Evolutionary conservation across 2,888 invertebrate species (phyloP), one percentile per base, ranked within the genome.

Genomic region (Heliothis peltigera): DNA sequence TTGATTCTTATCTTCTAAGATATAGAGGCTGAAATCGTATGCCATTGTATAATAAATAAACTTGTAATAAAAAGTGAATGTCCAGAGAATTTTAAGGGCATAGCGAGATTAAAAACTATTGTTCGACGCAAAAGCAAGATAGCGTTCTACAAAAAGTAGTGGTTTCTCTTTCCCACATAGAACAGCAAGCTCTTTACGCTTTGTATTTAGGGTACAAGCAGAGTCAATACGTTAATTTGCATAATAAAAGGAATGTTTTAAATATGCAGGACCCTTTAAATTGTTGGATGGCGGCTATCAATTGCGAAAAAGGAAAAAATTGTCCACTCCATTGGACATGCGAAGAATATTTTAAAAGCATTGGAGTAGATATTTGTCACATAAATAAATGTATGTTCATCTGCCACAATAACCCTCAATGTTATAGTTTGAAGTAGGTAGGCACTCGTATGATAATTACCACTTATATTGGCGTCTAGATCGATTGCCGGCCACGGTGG

Each of bases 151-250:
- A 42, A 53, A 51, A 48, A 39, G 7, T 49, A n/a, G 52, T 12
- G 8, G 15, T 52, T 19, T 68, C 32, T 68, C 77, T 58, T 68
- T 80, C 59, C 51, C 49, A 18, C 58, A 4, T 46, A 19, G 51
- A 52, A 66, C 59, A 39, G 54, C 55, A 57, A 62, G 67, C 67
- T 67, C 66, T 72, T 80, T 66, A 67, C 60, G 62, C 62, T 61
- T 53, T 19, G n/a, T 60, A 47, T 35, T 35, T 52, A 65, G 78
- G 62, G 78, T 75, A 59, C 49, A 62, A 53, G 64, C 76, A 85
- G 83, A 91, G 91, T 93, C 93, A 93, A 93, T 92, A 92, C 90
- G 91, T 87, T 91, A 90, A 94, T 94, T 87, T 94, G 89, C 94
- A 94, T 94, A 90, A 93, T 91, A 93, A 94, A 90, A 90, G 91